Base-by-base conservation (phyloP, 2,888 invertebrate species). In the Tupiocoris notatus region DNA sequence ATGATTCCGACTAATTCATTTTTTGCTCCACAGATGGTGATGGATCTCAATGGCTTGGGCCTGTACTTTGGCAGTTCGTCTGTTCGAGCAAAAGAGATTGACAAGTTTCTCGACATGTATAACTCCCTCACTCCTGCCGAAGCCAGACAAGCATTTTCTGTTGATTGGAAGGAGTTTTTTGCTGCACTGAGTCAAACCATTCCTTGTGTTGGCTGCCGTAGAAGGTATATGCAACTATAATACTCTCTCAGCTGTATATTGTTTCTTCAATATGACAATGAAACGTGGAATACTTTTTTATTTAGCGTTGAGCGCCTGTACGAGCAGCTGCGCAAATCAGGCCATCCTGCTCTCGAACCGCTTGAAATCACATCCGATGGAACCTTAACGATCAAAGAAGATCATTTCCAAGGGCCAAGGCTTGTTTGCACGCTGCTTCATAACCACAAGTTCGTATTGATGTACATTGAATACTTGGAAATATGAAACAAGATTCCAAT, bases 141-240 rank as follows among this genome's bases (percentile, higher is more conserved):
- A 85, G 86, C 94, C 62, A 90, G 90, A 83, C 87, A 89, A 80
- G 93, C 95, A 18, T 88, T 96, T 81, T 89, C 92, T 87, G 94
- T 95, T 75, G 91, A 92, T 75, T 91, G 91, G 82, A 89, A 90
- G 81, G 93, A 94, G 85, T 90, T 96, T 82, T 88, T 94, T 83
- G 89, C 90, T 82, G 91, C 95, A 82, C 86, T 96, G 80, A 91
- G 94, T 86, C 94, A 95, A 86, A 91, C 92, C 84, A 94, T 96
- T 83, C 95, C 95, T 80, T 96, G 96, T 87, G 94, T 96, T 82
- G 96, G 96, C 79, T 96, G 96, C 86, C 88, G 96, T 80, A 88
- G 94, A 87, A 94, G 94, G 94, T 93, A 86, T 81, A 80, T 78
- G 61, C 3, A 25, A 63, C 1, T 63, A n/a, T n/a, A n/a, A n/a